Percentiles rank a stretch among this genome's conserved stretches.
phyloP scores from a whole-genome alignment of 2,888 invertebrate genomes.

The Pyrrhia umbra region DNA sequence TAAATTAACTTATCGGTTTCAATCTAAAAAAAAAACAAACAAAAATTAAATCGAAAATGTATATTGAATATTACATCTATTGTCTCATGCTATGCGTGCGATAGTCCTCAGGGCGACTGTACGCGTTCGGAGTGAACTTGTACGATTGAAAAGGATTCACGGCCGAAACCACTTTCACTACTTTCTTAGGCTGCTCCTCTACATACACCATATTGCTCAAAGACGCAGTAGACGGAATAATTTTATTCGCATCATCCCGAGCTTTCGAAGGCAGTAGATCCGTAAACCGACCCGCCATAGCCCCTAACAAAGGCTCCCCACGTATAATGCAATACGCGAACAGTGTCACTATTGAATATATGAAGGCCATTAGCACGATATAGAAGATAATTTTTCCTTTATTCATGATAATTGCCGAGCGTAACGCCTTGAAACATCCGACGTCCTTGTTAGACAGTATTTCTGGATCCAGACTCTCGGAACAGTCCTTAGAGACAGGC shows the following conservation, averaged over 20 bases:
- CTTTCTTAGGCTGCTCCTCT: constrained; percentile 80
- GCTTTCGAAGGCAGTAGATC: constrained; percentile 60
- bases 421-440: constrained; percentile 78
- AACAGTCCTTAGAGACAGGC: constrained; percentile 75
- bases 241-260: constrained; percentile 51
- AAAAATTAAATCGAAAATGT: constrained; percentile 20
- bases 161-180: constrained; percentile 81
- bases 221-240: constrained; percentile 65
- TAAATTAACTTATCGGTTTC: neutral
- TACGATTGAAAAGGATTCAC: constrained; percentile 80
- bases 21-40: constrained; percentile 14
- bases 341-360: constrained; percentile 72
- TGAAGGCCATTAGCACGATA: constrained; percentile 65
- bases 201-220: constrained; percentile 76
- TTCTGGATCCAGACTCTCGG: constrained; percentile 59
- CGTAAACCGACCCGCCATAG: constrained; percentile 65
- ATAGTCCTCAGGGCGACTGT: constrained; percentile 41
- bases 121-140: constrained; percentile 72
- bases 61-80: constrained; percentile 59
- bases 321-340: constrained; percentile 81
- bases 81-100: constrained; percentile 53
- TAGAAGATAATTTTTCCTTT: constrained; percentile 76
- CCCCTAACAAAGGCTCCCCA: constrained; percentile 76
- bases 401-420: constrained; percentile 70
- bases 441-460: constrained; percentile 67